These are phyloP conservation scores for Phalloptychus januarius DNA, from an alignment of 2,797 vertebrate genomes.

Conservation along the genomic window DNA sequence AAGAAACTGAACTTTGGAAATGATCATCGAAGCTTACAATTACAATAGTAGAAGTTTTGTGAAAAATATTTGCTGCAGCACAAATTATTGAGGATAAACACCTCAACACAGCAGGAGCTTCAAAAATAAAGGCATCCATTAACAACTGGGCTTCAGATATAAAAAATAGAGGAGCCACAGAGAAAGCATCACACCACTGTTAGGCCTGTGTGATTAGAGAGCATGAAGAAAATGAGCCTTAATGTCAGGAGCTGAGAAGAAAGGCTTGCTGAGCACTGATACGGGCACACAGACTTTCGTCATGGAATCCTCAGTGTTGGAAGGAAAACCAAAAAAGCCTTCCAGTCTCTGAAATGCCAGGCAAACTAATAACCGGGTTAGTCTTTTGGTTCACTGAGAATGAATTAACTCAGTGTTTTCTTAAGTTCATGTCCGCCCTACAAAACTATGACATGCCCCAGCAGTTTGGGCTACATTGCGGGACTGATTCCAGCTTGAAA, in stretches of 20 bases:
- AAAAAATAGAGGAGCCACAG: slow-evolving; percentile 57
- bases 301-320: slow-evolving; percentile 59
- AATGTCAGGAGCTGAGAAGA: slow-evolving; percentile 57
- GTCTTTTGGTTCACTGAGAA: background rate
- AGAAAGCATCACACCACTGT: slow-evolving; percentile 46
- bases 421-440: slow-evolving; percentile 9
- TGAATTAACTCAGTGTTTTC: slow-evolving; percentile 34
- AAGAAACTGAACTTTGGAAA: background rate
- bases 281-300: slow-evolving; percentile 31
- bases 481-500: slow-evolving; percentile 35
- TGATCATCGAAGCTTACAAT: background rate
- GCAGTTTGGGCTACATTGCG: slow-evolving; percentile 1
- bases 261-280: slow-evolving; percentile 36
- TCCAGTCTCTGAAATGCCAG: slow-evolving; percentile 18
- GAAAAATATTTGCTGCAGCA: background rate
- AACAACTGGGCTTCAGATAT: slow-evolving; percentile 48
- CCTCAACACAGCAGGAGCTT: slow-evolving; percentile 8
- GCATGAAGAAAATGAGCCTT: slow-evolving; percentile 49
- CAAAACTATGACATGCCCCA: background rate
- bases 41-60: no score
- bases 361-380: slow-evolving; percentile 40
- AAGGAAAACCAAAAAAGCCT: slow-evolving; percentile 37
- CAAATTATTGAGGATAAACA: background rate
- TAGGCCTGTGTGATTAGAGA: slow-evolving; percentile 47
- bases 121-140: slow-evolving; percentile 11